Percentiles rank a stretch among this genome's conserved stretches.
These are phyloP conservation scores for Hippoglossus stenolepis DNA, from an alignment of 2,113 vertebrate genomes.

Conservation along the genomic window DNA sequence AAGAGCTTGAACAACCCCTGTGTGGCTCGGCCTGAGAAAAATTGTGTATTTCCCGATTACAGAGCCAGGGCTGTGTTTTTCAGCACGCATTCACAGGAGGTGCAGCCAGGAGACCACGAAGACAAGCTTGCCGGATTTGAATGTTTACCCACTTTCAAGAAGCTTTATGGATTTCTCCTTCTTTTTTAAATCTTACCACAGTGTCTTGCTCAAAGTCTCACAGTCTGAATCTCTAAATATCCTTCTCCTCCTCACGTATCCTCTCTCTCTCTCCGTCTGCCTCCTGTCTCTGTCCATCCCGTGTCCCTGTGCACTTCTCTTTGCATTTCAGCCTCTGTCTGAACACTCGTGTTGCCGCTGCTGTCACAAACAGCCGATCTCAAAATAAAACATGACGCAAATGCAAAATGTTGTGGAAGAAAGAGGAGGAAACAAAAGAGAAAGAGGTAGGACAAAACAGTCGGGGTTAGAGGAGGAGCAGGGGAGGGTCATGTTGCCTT, in stretches of 20 bases:
- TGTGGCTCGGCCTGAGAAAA: no score
- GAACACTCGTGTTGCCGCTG: conserved; percentile 17
- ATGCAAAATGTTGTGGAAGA: conserved; percentile 40
- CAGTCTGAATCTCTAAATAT: no score
- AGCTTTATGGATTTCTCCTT: no score
- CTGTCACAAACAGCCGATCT: conserved; percentile 34
- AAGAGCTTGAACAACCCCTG: no score
- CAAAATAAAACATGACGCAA: conserved; percentile 44
- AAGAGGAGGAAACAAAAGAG: background rate
- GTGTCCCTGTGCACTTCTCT: background rate
- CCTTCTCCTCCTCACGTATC: background rate
- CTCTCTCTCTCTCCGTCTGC: background rate
- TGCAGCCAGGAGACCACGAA: no score
- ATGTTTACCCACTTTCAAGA: no score
- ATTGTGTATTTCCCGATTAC: no score
- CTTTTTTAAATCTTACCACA: no score
- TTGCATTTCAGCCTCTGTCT: background rate
- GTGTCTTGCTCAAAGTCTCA: no score
- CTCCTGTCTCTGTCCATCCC: conserved; percentile 15
- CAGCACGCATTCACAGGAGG: no score
- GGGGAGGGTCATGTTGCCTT: conserved; percentile 44
- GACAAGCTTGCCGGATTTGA: no score
- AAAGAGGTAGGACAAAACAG: background rate
- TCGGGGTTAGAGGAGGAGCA: conserved; percentile 1
- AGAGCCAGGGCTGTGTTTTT: no score